Percentiles rank a stretch among this genome's conserved stretches.
phyloP scores from a whole-genome alignment of 2,797 vertebrate genomes.

The Tapera naevia region DNA sequence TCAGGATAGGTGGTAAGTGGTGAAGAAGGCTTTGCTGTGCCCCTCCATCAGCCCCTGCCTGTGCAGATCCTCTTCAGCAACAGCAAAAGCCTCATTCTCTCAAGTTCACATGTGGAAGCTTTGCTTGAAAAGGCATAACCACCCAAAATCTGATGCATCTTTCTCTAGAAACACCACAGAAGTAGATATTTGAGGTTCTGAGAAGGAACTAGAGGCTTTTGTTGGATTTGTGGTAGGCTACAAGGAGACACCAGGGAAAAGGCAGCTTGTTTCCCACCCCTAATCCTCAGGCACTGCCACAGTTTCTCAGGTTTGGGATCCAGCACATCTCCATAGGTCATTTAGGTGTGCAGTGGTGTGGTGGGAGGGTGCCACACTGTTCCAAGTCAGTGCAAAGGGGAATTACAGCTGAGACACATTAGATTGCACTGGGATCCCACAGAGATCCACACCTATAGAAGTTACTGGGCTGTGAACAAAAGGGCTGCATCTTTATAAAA shows the following conservation, averaged over 20 bases:
- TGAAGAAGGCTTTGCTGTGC: neutral
- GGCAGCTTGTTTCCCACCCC: neutral
- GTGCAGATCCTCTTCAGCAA: neutral
- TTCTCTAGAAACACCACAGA: neutral
- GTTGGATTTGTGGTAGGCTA: neutral
- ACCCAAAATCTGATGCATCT: fast-evolving
- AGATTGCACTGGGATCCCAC: neutral
- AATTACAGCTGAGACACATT: neutral
- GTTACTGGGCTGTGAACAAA: neutral
- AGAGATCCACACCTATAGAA: neutral
- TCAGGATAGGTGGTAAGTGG: neutral
- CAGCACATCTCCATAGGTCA: neutral
- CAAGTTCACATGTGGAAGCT: neutral
- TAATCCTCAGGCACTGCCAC: neutral
- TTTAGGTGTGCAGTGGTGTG: neutral
- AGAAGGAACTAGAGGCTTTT: neutral
- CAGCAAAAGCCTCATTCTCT: neutral
- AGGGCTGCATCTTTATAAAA: neutral
- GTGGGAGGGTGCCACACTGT: neutral
- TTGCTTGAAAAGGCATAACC: neutral
- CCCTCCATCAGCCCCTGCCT: neutral
- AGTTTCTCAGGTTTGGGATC: neutral
- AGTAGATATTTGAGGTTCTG: neutral
- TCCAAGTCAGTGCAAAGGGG: neutral
- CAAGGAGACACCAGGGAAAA: neutral